phyloP scores from a whole-genome alignment of 1,140 invertebrate species.

The Lucilia sericata region DNA sequence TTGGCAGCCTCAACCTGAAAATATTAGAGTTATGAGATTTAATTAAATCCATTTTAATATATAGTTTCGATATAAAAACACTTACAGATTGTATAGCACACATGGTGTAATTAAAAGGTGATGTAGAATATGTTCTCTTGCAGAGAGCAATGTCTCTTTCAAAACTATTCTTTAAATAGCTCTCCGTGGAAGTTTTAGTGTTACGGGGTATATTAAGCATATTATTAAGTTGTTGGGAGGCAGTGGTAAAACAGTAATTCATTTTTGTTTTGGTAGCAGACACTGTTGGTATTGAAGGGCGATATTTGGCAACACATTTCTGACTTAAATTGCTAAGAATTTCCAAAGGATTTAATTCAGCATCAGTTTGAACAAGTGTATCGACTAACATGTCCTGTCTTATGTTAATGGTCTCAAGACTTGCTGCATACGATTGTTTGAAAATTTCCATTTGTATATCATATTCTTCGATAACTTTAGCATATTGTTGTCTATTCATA shows the following conservation, averaged over 20 bases:
- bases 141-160: neutral
- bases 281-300: neutral
- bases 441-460: constrained; percentile 9
- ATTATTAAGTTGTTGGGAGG: neutral
- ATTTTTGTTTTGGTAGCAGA: neutral
- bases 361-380: neutral
- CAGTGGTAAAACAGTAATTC: constrained; percentile 13
- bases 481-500: constrained; percentile 36
- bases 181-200: neutral
- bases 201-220: neutral
- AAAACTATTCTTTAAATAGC: constrained; percentile 25
- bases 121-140: neutral
- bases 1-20: neutral
- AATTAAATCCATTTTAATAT: too few relatives aligned
- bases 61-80: neutral
- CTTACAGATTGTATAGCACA: constrained; percentile 35
- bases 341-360: constrained; percentile 32
- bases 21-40: neutral
- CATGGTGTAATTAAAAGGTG: constrained; percentile 27
- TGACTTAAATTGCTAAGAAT: constrained; percentile 12
- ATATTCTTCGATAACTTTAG: neutral
- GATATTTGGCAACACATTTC: constrained; percentile 44
- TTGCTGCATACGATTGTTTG: neutral
- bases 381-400: neutral
- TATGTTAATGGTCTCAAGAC: constrained; percentile 10